These are phyloP conservation scores for Poecilia wingei DNA, from an alignment of 2,797 vertebrate genomes.

Conservation along the genomic window DNA sequence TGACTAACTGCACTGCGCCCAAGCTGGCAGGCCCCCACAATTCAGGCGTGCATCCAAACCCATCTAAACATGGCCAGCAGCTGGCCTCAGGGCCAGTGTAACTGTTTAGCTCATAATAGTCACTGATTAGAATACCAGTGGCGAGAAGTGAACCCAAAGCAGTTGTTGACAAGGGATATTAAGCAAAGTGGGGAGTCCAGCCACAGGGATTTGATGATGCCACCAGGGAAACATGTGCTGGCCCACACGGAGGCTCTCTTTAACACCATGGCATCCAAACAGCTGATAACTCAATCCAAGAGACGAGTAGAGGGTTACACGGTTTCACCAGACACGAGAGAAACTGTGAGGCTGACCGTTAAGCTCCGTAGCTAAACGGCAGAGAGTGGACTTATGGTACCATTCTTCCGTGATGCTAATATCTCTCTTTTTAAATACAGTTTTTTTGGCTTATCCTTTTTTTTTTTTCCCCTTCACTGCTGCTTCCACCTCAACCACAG, in stretches of 20 bases:
- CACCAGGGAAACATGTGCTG: conserved; percentile 69
- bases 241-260: conserved; percentile 61
- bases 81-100: conserved; percentile 57
- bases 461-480: conserved; percentile 6
- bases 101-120: conserved; percentile 67
- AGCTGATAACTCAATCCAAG: conserved; percentile 71
- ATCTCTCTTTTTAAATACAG: conserved; percentile 1
- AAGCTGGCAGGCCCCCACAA: conserved; percentile 57
- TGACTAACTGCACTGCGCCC: conserved; percentile 56
- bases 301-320: conserved; percentile 32
- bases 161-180: conserved; percentile 78
- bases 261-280: conserved; percentile 63
- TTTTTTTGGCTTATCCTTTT: conserved; percentile 23
- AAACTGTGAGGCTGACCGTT: conserved; percentile 45
- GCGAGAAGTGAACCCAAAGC: conserved; percentile 67
- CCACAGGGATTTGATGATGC: conserved; percentile 71
- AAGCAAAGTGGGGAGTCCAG: conserved; percentile 69
- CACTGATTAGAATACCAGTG: conserved; percentile 72
- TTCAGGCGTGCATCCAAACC: conserved; percentile 63
- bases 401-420: conserved; percentile 4
- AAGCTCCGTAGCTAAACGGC: conserved; percentile 22
- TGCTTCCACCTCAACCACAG: conserved; percentile 20
- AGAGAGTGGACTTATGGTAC: conserved; percentile 21
- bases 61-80: conserved; percentile 64
- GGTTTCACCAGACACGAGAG: conserved; percentile 33